Conservation (phyloP, 2,113 vertebrate genomes). For the Stegostoma tigrinum region DNA sequence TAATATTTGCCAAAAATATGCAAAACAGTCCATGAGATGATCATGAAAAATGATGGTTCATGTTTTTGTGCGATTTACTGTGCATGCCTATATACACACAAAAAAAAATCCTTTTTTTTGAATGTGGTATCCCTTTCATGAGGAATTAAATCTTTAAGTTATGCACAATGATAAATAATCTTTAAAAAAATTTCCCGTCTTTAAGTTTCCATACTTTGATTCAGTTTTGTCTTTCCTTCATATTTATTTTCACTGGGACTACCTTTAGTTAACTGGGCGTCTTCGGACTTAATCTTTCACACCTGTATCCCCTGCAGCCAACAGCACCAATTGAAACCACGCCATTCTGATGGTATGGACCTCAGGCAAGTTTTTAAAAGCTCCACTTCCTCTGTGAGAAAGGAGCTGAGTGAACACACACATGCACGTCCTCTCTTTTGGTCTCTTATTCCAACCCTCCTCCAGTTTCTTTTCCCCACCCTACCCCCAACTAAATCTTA, state of each 20-base stretch:
- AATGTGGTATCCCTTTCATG: neutral
- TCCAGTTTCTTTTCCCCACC: neutral
- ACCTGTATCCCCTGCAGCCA: slow-evolving; percentile 13
- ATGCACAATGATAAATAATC: neutral
- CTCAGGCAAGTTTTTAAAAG: neutral
- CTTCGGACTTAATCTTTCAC: neutral
- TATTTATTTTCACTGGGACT: neutral
- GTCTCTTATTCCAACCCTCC: neutral
- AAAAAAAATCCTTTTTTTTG: neutral
- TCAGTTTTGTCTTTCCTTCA: neutral
- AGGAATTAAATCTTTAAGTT: neutral
- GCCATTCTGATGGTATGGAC: neutral
- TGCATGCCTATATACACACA: neutral
- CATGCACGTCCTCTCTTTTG: neutral
- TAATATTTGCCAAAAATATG: neutral
- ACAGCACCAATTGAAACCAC: neutral
- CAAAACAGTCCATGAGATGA: neutral
- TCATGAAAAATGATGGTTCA: neutral
- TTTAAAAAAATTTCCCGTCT: neutral
- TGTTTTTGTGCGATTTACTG: neutral
- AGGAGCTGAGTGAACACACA: neutral
- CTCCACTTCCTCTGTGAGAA: neutral
- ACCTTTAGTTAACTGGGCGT: neutral
- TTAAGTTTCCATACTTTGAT: neutral
- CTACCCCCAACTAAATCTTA: neutral